Conservation (phyloP, 2,888 invertebrate species). For the Candidula unifasciata region DNA sequence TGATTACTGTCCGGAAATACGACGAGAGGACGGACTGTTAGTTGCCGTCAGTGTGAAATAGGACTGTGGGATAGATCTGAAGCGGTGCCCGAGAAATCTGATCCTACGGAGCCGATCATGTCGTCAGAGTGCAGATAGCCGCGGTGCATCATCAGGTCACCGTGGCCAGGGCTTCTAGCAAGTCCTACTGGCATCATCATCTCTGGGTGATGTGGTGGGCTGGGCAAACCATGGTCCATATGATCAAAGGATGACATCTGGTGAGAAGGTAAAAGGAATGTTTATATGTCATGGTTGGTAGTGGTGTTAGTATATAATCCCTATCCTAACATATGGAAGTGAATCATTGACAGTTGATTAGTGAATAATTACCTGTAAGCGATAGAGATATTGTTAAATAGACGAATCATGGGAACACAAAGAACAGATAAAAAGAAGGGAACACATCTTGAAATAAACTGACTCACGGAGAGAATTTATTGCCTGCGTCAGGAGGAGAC, state of each 20-base stretch:
- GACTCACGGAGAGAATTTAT: too few species aligned
- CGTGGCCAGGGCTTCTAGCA: constrained; percentile 36
- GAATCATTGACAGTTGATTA: too few species aligned
- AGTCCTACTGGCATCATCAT: constrained; percentile 51
- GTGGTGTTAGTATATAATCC: too few species aligned
- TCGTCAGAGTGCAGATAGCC: constrained; percentile 56
- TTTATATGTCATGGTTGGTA: too few species aligned
- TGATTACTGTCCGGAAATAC: neutral
- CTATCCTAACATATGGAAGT: too few species aligned
- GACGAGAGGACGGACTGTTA: neutral
- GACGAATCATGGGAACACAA: too few species aligned
- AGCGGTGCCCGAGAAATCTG: constrained; percentile 69
- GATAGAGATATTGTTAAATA: too few species aligned
- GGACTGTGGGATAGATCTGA: constrained; percentile 72
- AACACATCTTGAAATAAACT: too few species aligned
- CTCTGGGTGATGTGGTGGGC: constrained; percentile 58
- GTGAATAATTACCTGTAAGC: too few species aligned
- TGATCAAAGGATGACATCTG: constrained; percentile 73
- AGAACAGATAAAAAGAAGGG: too few species aligned
- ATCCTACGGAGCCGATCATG: constrained; percentile 67
- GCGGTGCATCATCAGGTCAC: constrained; percentile 52
- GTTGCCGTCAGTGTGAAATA: constrained; percentile 66
- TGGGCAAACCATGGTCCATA: constrained; percentile 65
- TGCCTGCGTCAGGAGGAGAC: too few species aligned
- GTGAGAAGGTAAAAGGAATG: constrained; percentile 39